Percentiles rank a stretch among this genome's conserved stretches.
Conservation (phyloP, 92 coral and sea anemone genomes). For the Zoanthus gigantus region DNA sequence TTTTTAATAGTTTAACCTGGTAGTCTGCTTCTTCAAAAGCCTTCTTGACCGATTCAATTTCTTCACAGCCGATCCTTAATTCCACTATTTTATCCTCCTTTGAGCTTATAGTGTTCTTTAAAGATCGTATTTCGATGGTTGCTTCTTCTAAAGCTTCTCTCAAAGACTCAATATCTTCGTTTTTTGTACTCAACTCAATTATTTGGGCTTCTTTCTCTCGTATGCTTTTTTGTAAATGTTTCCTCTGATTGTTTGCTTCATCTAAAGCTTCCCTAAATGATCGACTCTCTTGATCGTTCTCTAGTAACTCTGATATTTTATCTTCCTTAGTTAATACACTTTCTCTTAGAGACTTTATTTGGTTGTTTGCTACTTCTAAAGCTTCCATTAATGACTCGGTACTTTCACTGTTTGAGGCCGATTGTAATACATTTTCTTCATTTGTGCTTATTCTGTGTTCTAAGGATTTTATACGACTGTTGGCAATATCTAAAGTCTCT, state of each 20-base stretch:
- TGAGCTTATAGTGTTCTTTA: too few species aligned
- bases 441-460: not conserved
- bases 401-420: not conserved
- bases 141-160: not conserved
- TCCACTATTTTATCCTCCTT: not conserved
- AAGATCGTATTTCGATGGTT: too few species aligned
- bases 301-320: not conserved
- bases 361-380: constrained; percentile 3
- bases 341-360: not conserved
- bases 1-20: not conserved
- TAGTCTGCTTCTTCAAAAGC: not conserved
- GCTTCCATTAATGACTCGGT: constrained; percentile 7
- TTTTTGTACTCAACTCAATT: too few species aligned
- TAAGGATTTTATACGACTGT: not conserved
- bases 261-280: too few species aligned
- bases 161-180: not conserved
- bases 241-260: too few species aligned
- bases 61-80: not conserved
- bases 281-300: too few species aligned
- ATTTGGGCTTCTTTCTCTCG: too few species aligned
- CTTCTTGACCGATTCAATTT: not conserved
- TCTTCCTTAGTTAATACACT: not conserved
- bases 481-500: constrained; percentile 18
- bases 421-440: not conserved
- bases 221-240: too few species aligned